Evolutionary conservation across 1,140 invertebrate genomes (phyloP).

Genomic region (Diabrotica virgifera): DNA sequence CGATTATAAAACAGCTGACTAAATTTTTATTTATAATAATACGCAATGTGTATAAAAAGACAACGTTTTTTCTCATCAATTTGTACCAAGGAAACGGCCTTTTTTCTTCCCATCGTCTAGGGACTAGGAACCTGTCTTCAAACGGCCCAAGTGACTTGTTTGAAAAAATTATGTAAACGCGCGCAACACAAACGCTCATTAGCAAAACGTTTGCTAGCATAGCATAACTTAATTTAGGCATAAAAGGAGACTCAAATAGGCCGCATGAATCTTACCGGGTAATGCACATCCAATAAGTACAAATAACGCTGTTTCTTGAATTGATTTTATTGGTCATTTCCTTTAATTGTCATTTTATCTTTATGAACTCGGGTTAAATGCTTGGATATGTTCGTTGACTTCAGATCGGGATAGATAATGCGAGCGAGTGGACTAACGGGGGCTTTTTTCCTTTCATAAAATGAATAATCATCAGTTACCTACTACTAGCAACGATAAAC

Average conservation of each 20-base stretch:
- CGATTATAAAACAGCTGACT: no score
- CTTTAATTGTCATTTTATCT: slow-evolving; percentile 12
- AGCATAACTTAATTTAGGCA: slow-evolving; percentile 14
- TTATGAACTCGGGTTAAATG: slow-evolving; percentile 1
- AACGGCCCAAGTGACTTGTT: background rate
- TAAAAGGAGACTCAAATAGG: slow-evolving; percentile 11
- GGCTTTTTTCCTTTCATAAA: background rate
- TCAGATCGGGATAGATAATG: background rate
- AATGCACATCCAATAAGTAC: slow-evolving; percentile 10
- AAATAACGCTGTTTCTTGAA: slow-evolving; percentile 12
- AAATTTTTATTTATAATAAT: no score
- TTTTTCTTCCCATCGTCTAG: background rate
- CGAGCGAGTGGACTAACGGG: background rate
- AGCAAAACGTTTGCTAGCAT: slow-evolving; percentile 3
- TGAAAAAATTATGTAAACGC: slow-evolving; percentile 15
- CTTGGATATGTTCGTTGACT: slow-evolving; percentile 5
- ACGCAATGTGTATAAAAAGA: background rate
- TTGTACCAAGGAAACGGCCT: slow-evolving; percentile 3
- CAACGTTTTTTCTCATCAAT: slow-evolving; percentile 9
- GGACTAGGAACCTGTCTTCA: slow-evolving; percentile 10
- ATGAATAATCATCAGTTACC: no score
- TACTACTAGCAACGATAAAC: no score
- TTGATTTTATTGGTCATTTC: slow-evolving; percentile 12
- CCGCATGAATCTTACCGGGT: slow-evolving; percentile 6
- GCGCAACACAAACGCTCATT: background rate